phyloP scores from a whole-genome alignment of 2,888 invertebrate genomes.

The Malthinus seriepunctatus region DNA sequence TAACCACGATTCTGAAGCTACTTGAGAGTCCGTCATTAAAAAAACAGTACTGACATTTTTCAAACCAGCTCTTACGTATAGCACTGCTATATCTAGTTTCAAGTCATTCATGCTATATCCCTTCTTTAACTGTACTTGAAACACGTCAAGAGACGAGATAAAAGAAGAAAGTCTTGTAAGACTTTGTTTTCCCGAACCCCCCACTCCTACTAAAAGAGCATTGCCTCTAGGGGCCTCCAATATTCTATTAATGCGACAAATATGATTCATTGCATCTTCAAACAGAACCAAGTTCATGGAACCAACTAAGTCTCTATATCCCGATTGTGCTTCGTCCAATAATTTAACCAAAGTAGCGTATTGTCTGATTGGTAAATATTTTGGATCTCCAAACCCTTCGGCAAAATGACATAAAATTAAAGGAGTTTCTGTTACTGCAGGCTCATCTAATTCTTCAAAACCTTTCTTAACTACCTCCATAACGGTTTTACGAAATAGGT shows the following conservation, averaged over 20 bases:
- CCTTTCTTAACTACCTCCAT: slow-evolving; percentile 79
- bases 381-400: slow-evolving; percentile 87
- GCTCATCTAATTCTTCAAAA: slow-evolving; percentile 74
- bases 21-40: slow-evolving; percentile 92
- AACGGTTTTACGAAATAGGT: slow-evolving; percentile 71
- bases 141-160: slow-evolving; percentile 89
- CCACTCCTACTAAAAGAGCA: slow-evolving; percentile 90
- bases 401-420: slow-evolving; percentile 93
- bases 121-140: slow-evolving; percentile 89
- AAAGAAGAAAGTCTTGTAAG: slow-evolving; percentile 86
- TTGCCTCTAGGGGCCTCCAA: slow-evolving; percentile 91
- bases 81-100: slow-evolving; percentile 69
- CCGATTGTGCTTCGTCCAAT: slow-evolving; percentile 73
- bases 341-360: slow-evolving; percentile 74
- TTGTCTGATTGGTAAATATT: slow-evolving; percentile 79
- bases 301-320: slow-evolving; percentile 86
- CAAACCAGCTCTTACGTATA: slow-evolving; percentile 87
- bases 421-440: slow-evolving; percentile 71
- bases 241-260: slow-evolving; percentile 91
- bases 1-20: slow-evolving; percentile 87
- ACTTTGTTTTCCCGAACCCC: slow-evolving; percentile 94
- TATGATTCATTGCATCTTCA: slow-evolving; percentile 92
- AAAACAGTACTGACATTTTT: slow-evolving; percentile 82
- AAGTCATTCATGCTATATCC: slow-evolving; percentile 84
- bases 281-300: slow-evolving; percentile 94